Percentiles rank a stretch among this genome's conserved stretches.
These are phyloP conservation scores for Siderastrea radians DNA, from an alignment of 92 coral and sea anemone species.

Conservation along the genomic window DNA sequence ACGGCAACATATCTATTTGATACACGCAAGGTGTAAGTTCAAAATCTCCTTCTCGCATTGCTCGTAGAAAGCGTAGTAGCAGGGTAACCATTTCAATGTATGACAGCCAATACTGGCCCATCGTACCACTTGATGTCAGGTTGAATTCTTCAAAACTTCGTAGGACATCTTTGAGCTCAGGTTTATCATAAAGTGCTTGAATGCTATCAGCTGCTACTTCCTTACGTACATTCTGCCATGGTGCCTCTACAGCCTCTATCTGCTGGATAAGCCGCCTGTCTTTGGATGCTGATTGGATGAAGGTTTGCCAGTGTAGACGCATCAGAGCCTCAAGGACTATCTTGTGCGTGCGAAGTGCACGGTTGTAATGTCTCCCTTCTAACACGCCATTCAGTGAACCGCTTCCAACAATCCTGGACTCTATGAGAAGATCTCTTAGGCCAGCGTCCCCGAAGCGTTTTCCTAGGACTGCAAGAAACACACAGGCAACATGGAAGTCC, in stretches of 20 bases:
- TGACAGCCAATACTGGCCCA: not conserved
- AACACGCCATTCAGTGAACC: conserved; percentile 55
- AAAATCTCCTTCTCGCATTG: conserved; percentile 64
- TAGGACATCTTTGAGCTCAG: not conserved
- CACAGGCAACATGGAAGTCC: conserved; percentile 47
- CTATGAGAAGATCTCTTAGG: conserved; percentile 42
- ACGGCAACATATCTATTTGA: conserved; percentile 45
- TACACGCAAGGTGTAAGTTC: conserved; percentile 46
- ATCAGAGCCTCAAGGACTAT: conserved; percentile 3
- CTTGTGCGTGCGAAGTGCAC: conserved; percentile 23
- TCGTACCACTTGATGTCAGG: not conserved
- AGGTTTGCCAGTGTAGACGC: conserved; percentile 5
- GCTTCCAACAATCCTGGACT: conserved; percentile 42
- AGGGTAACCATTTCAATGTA: conserved; percentile 41
- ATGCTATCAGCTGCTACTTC: not conserved
- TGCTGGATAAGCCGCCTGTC: not conserved
- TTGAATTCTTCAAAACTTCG: not conserved
- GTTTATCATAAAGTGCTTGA: not conserved
- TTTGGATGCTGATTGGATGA: not conserved
- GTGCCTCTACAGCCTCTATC: not conserved
- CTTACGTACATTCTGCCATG: not conserved
- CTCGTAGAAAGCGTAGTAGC: conserved; percentile 49
- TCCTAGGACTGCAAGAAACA: conserved; percentile 54
- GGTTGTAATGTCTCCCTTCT: conserved; percentile 57
- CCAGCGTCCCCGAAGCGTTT: conserved; percentile 58